A percentile compares a stretch with the other conserved stretches of the same genome.
These are phyloP conservation scores for Polypterus senegalus DNA, from an alignment of 2,113 vertebrate species.

Conservation along the genomic window DNA sequence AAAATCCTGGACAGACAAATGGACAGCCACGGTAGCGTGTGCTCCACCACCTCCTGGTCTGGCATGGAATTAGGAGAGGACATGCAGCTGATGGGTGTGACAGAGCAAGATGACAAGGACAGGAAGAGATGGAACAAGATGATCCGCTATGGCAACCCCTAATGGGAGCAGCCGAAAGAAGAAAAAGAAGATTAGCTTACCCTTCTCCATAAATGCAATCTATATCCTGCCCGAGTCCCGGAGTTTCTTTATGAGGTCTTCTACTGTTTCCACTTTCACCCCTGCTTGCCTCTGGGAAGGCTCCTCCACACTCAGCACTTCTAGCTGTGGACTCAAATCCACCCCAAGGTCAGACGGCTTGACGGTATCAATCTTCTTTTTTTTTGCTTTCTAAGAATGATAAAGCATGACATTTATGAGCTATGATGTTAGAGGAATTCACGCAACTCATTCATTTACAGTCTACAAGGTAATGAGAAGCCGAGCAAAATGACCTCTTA, in stretches of 20 bases:
- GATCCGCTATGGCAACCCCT: no score
- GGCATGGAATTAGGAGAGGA: neutral
- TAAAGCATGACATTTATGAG: no score
- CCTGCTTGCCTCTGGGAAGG: conserved; percentile 68
- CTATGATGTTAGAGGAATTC: no score
- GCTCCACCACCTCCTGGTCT: accelerated
- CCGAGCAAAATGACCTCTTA: no score
- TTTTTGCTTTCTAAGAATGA: conserved; percentile 74
- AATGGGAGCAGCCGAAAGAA: conserved; percentile 36
- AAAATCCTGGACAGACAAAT: no score
- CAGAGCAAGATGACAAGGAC: no score
- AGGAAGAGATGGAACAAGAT: no score
- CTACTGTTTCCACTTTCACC: conserved; percentile 69
- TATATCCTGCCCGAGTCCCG: conserved; percentile 62
- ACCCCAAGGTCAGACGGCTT: conserved; percentile 70
- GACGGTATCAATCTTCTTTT: conserved; percentile 72
- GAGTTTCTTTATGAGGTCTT: conserved; percentile 67
- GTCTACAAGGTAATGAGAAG: neutral
- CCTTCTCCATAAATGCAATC: conserved; percentile 22
- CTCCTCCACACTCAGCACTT: conserved; percentile 66
- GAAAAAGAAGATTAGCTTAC: conserved; percentile 24
- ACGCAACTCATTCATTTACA: no score
- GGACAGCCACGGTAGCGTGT: no score
- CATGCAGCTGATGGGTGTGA: no score
- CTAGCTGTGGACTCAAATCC: conserved; percentile 57